These are phyloP conservation scores for Coreius guichenoti DNA, from an alignment of 2,797 vertebrate genomes.

Conservation along the genomic window DNA sequence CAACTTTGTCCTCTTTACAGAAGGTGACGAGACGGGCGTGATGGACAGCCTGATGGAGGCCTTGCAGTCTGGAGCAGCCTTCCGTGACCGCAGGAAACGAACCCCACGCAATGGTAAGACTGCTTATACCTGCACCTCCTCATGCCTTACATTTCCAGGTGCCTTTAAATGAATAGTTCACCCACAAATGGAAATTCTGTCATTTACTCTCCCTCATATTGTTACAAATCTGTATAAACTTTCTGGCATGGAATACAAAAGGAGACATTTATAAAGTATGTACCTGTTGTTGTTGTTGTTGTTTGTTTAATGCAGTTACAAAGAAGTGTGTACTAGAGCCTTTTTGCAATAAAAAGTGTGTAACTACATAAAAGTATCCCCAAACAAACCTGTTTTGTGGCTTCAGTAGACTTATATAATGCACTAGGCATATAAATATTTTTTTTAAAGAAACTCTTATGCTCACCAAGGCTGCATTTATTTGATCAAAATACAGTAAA, in stretches of 20 bases:
- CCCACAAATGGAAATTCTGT: not conserved
- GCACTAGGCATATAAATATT: not conserved
- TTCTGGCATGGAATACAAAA: not conserved
- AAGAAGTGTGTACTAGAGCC: not conserved
- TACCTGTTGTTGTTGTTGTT: not conserved
- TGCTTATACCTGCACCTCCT: not conserved
- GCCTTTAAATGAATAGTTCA: slow-evolving; percentile 9
- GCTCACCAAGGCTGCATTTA: not conserved
- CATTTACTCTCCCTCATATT: not conserved
- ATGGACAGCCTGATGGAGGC: slow-evolving; percentile 99
- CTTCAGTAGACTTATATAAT: not conserved
- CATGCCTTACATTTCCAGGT: not conserved
- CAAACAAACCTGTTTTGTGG: not conserved
- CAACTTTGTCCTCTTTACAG: slow-evolving; percentile 73
- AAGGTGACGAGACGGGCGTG: slow-evolving; percentile 97
- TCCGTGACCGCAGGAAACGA: slow-evolving; percentile 95
- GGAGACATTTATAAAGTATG: not conserved
- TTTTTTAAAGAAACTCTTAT: too few species aligned
- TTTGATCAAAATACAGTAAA: not conserved
- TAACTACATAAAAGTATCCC: not conserved
- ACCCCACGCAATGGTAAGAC: slow-evolving; percentile 88
- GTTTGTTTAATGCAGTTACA: not conserved
- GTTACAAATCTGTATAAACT: not conserved
- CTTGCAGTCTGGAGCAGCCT: slow-evolving; percentile 95
- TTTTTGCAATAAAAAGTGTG: not conserved